phyloP scores from a whole-genome alignment of 2,888 invertebrate genomes.

The Cephus pulcher region DNA sequence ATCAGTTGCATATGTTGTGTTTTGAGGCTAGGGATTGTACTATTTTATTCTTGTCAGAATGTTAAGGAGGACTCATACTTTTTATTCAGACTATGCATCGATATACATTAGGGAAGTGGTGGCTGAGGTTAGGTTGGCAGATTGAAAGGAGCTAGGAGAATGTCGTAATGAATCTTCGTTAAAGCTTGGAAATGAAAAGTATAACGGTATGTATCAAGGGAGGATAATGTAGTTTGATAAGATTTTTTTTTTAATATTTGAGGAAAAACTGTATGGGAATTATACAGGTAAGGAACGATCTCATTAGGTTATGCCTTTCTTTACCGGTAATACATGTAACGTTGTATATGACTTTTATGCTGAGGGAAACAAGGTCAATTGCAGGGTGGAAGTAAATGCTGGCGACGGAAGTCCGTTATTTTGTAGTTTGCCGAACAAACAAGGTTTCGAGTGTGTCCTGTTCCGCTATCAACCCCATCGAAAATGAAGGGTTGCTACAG shows the following conservation, averaged over 20 bases:
- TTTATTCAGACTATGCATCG: neutral
- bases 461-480: constrained; percentile 3
- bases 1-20: neutral
- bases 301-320: neutral
- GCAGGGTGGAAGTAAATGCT: neutral
- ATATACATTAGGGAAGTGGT: constrained; percentile 15
- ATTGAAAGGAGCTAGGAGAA: constrained; percentile 30
- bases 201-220: neutral
- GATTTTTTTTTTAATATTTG: neutral
- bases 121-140: constrained; percentile 5
- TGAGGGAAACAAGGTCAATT: neutral
- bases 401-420: constrained; percentile 22
- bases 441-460: constrained; percentile 27
- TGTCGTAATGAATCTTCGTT: constrained; percentile 46
- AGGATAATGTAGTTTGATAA: neutral
- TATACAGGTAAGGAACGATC: neutral
- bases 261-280: neutral
- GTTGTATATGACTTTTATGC: neutral
- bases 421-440: constrained; percentile 34
- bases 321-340: neutral
- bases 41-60: neutral
- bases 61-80: neutral
- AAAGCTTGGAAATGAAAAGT: constrained; percentile 9
- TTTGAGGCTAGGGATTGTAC: neutral
- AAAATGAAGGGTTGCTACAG: constrained; percentile 37